Base-by-base conservation (phyloP, 92 coral and sea anemone species). In the Zoanthus sansibaricus region DNA sequence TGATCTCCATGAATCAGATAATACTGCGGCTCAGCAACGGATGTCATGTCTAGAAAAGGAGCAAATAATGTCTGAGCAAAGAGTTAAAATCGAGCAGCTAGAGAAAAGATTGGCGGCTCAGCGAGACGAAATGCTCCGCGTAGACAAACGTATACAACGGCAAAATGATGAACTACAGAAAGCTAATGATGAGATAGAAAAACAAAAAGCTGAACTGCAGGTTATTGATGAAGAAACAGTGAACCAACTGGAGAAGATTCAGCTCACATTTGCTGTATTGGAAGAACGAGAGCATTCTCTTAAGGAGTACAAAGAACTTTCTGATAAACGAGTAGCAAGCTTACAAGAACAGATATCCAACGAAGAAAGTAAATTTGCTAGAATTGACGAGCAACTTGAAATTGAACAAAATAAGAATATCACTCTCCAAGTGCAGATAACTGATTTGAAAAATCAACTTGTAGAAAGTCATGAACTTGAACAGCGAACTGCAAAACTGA, bases 211-310 rank as follows among this genome's bases (percentile, higher is more conserved):
- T 32, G 82, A 25, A 30, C 69, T 77, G 5, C 82, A 21, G 17
- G 7, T n/a, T 5, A 42, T 49, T 16, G 69, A 78, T 16, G 83
- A 78, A 45, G 83, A 78, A 21, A 55, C 83, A 8, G 83, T 58
- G 32, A 78, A 78, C 69, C 83, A 78, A 67, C 18, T 55, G 47
- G 84, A 61, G 42, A 42, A 45, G 54, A 15, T 33, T 14, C 83
- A 78, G 54, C 0, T 15, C 12, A 58, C 83, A 59, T 42, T 42
- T 17, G 52, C 70, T 58, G 16, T 37, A 11, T 31, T 42, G 25
- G 47, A 54, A 25, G 20, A 76, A 3, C 37, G 15, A 52, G 83
- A 59, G 25, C 30, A 9, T 59, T 51, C 71, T 0, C 54, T 78
- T 30, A 37, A 77, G n/a, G 69, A 77, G 10, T 18, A 46, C 46